phyloP scores from a whole-genome alignment of 2,888 invertebrate species.

The Sesia bembeciformis region DNA sequence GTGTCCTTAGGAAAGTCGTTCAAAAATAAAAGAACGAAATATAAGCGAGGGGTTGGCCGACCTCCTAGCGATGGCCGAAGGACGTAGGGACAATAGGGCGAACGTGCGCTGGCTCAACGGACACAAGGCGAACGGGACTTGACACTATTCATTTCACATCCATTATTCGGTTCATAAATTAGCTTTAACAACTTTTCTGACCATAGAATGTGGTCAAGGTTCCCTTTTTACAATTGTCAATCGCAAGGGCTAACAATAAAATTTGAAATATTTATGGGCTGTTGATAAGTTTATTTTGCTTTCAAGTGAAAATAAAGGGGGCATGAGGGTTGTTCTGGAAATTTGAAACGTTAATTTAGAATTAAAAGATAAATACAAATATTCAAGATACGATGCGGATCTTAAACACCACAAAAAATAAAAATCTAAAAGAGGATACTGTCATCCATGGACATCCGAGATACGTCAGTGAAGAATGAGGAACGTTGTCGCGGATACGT shows the following conservation, averaged over 20 bases:
- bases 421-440: too few species aligned
- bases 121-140: conserved; percentile 34
- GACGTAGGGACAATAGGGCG: conserved; percentile 48
- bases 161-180: conserved; percentile 41
- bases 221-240: conserved; percentile 28
- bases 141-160: conserved; percentile 29
- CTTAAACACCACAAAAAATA: too few species aligned
- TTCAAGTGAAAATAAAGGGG: too few species aligned
- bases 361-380: too few species aligned
- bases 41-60: conserved; percentile 30
- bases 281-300: too few species aligned
- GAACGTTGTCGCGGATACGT: too few species aligned
- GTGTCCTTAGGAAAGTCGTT: conserved; percentile 13
- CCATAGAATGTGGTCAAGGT: conserved; percentile 35
- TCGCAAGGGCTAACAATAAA: conserved; percentile 17
- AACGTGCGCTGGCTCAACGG: conserved; percentile 22
- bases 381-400: too few species aligned
- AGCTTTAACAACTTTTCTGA: conserved; percentile 34
- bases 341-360: not conserved
- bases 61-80: conserved; percentile 45
- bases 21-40: conserved; percentile 19
- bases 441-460: too few species aligned
- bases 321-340: not conserved
- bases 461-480: too few species aligned
- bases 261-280: not conserved